phyloP scores from a whole-genome alignment of 2,113 vertebrate genomes.

The Podocnemis expansa region DNA sequence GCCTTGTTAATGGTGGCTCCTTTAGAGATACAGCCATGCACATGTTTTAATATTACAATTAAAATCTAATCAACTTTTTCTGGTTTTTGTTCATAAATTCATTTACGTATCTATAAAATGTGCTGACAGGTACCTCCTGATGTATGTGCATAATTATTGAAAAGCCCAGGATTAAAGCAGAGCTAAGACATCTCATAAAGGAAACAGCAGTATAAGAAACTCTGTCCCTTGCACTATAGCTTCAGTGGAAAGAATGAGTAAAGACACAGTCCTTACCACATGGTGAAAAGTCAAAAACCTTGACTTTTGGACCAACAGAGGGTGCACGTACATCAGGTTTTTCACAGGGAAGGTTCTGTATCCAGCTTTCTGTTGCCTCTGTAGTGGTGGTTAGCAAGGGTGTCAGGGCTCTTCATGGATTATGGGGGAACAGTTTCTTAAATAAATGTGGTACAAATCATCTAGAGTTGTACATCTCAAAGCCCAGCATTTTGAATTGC shows the following conservation, averaged over 20 bases:
- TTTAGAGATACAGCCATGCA: slow-evolving; percentile 64
- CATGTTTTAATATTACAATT: slow-evolving; percentile 58
- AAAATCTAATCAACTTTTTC: slow-evolving; percentile 57
- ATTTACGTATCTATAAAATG: slow-evolving; percentile 23
- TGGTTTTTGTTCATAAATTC: slow-evolving; percentile 67
- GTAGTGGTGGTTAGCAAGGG: background rate
- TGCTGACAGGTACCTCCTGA: slow-evolving; percentile 40
- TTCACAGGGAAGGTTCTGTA: background rate
- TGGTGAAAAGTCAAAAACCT: background rate
- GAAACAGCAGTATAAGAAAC: background rate
- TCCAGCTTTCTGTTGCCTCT: background rate
- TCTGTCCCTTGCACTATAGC: background rate
- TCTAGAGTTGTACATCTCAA: background rate
- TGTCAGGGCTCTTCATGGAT: too few species aligned
- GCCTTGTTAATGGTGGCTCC: slow-evolving; percentile 59
- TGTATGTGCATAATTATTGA: slow-evolving; percentile 40
- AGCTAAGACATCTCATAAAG: background rate
- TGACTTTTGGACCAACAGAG: background rate
- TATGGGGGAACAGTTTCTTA: background rate
- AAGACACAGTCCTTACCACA: background rate
- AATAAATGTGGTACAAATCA: background rate
- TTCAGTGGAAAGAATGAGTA: background rate
- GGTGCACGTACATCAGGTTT: background rate
- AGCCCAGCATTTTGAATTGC: background rate
- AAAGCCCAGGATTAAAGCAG: slow-evolving; percentile 39